Evolutionary conservation across 2,888 invertebrate genomes (phyloP), one percentile per base, ranked within the genome.

Genomic region (Spodoptera picta): DNA sequence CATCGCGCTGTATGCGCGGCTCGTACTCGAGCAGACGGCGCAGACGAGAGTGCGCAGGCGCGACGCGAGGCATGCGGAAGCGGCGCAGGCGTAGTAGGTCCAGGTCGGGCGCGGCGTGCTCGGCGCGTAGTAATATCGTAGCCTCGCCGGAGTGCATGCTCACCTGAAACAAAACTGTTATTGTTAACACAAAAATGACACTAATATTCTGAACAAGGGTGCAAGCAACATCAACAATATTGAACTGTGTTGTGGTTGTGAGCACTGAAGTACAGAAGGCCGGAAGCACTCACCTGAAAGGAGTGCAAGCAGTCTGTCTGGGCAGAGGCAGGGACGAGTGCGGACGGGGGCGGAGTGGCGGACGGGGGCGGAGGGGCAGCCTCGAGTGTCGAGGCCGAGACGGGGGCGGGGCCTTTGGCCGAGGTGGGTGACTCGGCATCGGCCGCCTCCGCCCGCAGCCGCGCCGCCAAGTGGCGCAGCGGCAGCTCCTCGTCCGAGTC

Each of bases 401-500:
- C 61, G 70, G 75, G 80, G 10, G 48, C 42, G 5, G 27, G 48
- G 48, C 9, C 19, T 19, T 19, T 19, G 19, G 19, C 19, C 19
- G 19, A 19, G 19, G 19, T 19, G 19, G 50, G 12, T n/a, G 36
- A 4, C 10, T 36, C 14, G 70, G 73, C 79, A 9, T 36, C 11
- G 82, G 83, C 59, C 74, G 65, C 52, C 75, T 75, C 36, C 85
- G 81, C 24, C 73, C 83, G 52, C 83, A 93, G 80, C 60, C 88
- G 83, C 82, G 88, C 87, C 73, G 87, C 87, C 66, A 90, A 84
- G 59, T 83, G 85, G 14, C 83, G 81, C 80, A 90, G 85, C 70
- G 90, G 91, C 78, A 89, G 70, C 81, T 88, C 90, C 69, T 88
- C 90, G 81, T 90, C 89, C 51, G 88, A 85, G 83, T 86, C 86